Evolutionary conservation across 2,888 invertebrate species (phyloP).

Genomic region (Drosophila birchii): DNA sequence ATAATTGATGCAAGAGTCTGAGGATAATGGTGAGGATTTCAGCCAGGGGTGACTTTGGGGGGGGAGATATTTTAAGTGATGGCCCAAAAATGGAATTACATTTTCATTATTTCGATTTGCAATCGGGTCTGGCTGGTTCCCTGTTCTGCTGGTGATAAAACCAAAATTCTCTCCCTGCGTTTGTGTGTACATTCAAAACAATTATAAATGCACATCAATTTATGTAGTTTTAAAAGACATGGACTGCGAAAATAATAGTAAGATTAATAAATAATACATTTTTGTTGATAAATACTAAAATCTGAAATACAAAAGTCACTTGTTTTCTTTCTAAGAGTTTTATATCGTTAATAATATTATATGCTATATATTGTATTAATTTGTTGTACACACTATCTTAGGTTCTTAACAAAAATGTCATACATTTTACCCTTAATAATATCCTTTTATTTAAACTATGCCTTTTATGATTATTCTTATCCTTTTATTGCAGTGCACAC

Average conservation of each 20-base stretch:
- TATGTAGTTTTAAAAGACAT: constrained; percentile 45
- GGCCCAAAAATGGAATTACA: constrained; percentile 72
- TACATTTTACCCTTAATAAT: neutral
- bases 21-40: constrained; percentile 1
- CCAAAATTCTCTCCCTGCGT: constrained; percentile 1
- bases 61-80: constrained; percentile 58
- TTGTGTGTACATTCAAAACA: constrained; percentile 52
- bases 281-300: neutral
- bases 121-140: constrained; percentile 13
- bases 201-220: constrained; percentile 79
- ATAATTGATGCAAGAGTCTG: constrained; percentile 3
- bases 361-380: too few relatives aligned
- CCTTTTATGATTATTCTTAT: neutral
- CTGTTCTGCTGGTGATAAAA: constrained; percentile 34
- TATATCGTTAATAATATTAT: too few relatives aligned
- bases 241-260: constrained; percentile 9
- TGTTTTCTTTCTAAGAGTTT: neutral
- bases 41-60: neutral
- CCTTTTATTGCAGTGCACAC: constrained; percentile 16
- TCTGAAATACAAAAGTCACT: neutral
- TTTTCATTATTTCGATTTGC: constrained; percentile 71
- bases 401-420: neutral
- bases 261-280: too few relatives aligned
- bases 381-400: too few relatives aligned
- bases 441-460: neutral